phyloP scores from a whole-genome alignment of 2,113 vertebrate species.

The Enhydra lutris region DNA sequence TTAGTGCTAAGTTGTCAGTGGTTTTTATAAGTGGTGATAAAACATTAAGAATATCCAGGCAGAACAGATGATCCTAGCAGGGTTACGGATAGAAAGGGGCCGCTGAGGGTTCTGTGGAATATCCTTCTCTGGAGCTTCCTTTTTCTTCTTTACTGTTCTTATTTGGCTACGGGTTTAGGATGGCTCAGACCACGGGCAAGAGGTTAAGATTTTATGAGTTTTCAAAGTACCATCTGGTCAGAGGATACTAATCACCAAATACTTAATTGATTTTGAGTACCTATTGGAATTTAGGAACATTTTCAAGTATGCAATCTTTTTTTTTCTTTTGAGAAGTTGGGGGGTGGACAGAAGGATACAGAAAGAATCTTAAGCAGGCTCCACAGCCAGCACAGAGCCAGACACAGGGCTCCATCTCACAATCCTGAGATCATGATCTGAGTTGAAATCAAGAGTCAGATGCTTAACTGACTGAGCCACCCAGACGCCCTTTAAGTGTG shows the following conservation, averaged over 20 bases:
- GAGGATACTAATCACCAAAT: neutral
- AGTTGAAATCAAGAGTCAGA: neutral
- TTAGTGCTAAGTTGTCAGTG: neutral
- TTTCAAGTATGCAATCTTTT: neutral
- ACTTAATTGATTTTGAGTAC: neutral
- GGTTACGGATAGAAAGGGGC: neutral
- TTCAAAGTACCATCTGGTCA: conserved; percentile 3
- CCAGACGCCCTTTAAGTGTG: neutral
- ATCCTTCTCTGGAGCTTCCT: neutral
- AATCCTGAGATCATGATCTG: neutral
- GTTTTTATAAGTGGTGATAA: conserved; percentile 35
- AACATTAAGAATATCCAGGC: neutral
- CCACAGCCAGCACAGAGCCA: neutral
- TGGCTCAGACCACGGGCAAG: neutral
- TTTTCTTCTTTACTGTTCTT: neutral
- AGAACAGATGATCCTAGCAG: conserved; percentile 1
- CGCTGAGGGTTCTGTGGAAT: neutral
- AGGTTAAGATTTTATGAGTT: neutral
- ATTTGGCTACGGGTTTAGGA: neutral
- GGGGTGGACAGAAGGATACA: neutral
- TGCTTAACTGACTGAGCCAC: neutral
- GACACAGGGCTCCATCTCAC: neutral
- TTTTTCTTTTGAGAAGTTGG: neutral
- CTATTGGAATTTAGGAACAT: neutral
- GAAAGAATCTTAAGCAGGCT: neutral